These are phyloP conservation scores for Cryptotermes secundus DNA, from an alignment of 1,140 invertebrate species.

Conservation along the genomic window DNA sequence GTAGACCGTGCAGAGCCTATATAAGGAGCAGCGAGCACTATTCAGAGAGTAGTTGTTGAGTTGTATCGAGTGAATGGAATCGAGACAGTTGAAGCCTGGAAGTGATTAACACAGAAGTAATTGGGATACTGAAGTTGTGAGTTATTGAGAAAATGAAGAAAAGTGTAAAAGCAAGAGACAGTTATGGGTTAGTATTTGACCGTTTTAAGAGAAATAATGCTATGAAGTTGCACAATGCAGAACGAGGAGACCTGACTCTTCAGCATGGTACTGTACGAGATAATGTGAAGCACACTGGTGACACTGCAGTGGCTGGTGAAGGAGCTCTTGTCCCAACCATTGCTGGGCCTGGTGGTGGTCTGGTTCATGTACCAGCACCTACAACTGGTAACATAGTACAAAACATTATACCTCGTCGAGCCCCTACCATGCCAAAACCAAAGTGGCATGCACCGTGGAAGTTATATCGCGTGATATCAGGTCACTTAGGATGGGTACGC, in stretches of 20 bases:
- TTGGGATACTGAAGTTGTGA: too few relatives aligned
- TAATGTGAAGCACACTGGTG: conserved; percentile 34
- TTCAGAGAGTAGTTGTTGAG: too few relatives aligned
- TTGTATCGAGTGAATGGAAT: too few relatives aligned
- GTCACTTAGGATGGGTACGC: conserved; percentile 97
- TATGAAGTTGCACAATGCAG: conserved; percentile 45
- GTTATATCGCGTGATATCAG: conserved; percentile 93
- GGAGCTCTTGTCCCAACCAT: conserved; percentile 52
- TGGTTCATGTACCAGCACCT: conserved; percentile 35
- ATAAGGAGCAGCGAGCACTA: too few relatives aligned
- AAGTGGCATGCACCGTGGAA: conserved; percentile 99
- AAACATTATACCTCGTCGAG: conserved; percentile 69
- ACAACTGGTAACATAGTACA: conserved; percentile 40
- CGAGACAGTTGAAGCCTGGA: too few relatives aligned
- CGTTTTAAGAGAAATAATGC: conserved; percentile 64
- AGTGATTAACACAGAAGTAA: too few relatives aligned
- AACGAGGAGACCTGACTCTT: not conserved
- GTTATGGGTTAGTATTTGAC: conserved; percentile 84
- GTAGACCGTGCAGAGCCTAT: too few relatives aligned
- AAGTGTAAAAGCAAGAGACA: conserved; percentile 79
- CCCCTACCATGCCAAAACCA: conserved; percentile 90
- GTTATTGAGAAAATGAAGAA: conserved; percentile 74
- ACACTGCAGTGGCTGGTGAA: conserved; percentile 47
- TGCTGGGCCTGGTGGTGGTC: conserved; percentile 43
- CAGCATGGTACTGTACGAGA: not conserved